A percentile compares a stretch with the other conserved stretches of the same genome.
phyloP scores from a whole-genome alignment of 1,140 invertebrate species.

The Dreissena polymorpha region DNA sequence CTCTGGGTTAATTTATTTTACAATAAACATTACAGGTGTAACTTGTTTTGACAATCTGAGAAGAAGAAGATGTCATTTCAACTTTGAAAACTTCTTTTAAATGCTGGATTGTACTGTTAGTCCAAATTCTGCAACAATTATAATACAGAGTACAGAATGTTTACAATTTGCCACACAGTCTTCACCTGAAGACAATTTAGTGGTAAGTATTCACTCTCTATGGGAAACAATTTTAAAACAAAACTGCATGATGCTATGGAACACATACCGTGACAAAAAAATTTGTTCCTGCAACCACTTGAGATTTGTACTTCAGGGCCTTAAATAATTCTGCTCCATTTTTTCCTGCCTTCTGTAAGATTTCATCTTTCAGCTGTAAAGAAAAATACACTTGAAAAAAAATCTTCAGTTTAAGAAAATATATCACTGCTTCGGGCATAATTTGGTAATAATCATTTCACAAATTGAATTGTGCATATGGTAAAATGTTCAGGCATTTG shows the following conservation, averaged over 20 bases:
- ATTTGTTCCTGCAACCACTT: slow-evolving; percentile 39
- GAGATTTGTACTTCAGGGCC: slow-evolving; percentile 20
- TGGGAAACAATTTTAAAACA: too few relatives aligned
- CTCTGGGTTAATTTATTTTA: background rate
- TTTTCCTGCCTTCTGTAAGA: slow-evolving; percentile 20
- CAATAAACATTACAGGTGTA: background rate
- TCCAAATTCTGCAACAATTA: too few relatives aligned
- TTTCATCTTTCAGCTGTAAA: slow-evolving; percentile 30
- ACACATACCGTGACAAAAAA: slow-evolving; percentile 46
- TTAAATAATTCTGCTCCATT: background rate
- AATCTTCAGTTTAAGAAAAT: too few relatives aligned
- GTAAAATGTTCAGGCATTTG: too few relatives aligned
- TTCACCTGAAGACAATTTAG: too few relatives aligned
- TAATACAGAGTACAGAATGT: too few relatives aligned
- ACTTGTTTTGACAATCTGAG: background rate
- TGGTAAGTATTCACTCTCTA: background rate
- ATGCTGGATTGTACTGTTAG: background rate
- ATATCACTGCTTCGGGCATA: too few relatives aligned
- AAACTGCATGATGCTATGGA: background rate
- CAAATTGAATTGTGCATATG: too few relatives aligned
- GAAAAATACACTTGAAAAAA: background rate
- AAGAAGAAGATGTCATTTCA: background rate
- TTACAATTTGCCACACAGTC: too few relatives aligned
- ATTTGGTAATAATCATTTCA: too few relatives aligned
- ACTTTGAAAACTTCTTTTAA: background rate